Conservation (phyloP, 2,888 invertebrate species). For the Andrena chrysosceles region DNA sequence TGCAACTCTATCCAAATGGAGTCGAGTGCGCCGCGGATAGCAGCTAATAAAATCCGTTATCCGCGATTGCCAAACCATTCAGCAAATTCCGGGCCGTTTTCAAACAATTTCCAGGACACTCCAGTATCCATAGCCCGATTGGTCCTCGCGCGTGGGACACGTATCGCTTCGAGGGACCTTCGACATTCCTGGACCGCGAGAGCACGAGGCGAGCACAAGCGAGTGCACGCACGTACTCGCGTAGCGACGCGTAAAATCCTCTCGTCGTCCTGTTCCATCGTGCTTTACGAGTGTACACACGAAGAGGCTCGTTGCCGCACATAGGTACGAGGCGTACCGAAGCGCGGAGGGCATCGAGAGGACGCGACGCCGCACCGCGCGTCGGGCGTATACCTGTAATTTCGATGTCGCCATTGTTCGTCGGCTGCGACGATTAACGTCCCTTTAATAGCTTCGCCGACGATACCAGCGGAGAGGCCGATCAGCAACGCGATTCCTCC, state of each 20-base stretch:
- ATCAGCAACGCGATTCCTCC: conserved; percentile 63
- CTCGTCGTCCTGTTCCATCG: conserved; percentile 39
- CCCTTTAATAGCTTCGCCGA: conserved; percentile 74
- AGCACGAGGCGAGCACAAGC: conserved; percentile 3
- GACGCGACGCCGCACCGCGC: conserved; percentile 25
- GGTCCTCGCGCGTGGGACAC: conserved; percentile 41
- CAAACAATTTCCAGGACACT: conserved; percentile 21
- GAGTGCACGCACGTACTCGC: conserved; percentile 58
- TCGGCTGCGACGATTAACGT: conserved; percentile 73
- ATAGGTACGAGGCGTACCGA: too few relatives aligned
- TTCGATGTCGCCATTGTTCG: conserved; percentile 76
- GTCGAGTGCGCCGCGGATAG: not conserved
- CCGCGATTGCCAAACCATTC: conserved; percentile 32
- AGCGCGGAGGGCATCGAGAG: not conserved
- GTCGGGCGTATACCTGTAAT: conserved; percentile 72
- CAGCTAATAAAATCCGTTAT: conserved; percentile 17
- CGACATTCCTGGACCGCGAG: conserved; percentile 61
- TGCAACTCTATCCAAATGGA: not conserved
- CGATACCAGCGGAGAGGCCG: conserved; percentile 63
- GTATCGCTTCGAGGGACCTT: conserved; percentile 55
- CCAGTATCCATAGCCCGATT: conserved; percentile 25
- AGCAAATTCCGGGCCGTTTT: conserved; percentile 5
- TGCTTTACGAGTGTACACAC: conserved; percentile 58
- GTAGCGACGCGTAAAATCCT: conserved; percentile 68
- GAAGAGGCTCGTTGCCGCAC: conserved; percentile 27